Percentiles rank a stretch among this genome's conserved stretches.
Evolutionary conservation across 2,797 vertebrate species (phyloP).

Genomic region (Propithecus perrieri): DNA sequence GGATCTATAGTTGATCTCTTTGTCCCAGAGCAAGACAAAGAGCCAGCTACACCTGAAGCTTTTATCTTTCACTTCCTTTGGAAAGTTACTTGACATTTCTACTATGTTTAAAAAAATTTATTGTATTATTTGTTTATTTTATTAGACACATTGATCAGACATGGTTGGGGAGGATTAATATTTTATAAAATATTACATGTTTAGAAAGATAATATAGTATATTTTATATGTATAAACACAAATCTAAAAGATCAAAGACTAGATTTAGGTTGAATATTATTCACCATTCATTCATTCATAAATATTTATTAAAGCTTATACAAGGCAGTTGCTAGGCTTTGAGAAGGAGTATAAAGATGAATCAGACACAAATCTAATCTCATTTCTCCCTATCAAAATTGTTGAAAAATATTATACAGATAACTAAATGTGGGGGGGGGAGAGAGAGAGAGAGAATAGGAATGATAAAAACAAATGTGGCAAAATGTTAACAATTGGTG

Average conservation of each 20-base stretch:
- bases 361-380: background rate
- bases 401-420: background rate
- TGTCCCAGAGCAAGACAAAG: constrained; percentile 27
- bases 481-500: background rate
- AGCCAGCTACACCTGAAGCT: background rate
- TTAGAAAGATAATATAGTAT: constrained; percentile 2
- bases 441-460: background rate
- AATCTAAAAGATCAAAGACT: background rate
- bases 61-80: constrained; percentile 11
- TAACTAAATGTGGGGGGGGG: background rate
- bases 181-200: background rate
- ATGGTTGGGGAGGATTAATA: background rate
- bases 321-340: background rate
- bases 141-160: background rate
- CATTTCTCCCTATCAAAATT: background rate
- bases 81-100: constrained; percentile 15
- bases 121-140: background rate
- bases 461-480: background rate
- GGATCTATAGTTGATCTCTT: background rate
- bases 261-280: background rate
- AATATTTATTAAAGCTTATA: background rate
- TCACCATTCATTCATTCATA: background rate
- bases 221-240: constrained; percentile 21
- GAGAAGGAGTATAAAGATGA: background rate
- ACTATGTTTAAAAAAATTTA: background rate